Conservation (phyloP, 1,140 invertebrate genomes). For the Heliconius hermathena region DNA sequence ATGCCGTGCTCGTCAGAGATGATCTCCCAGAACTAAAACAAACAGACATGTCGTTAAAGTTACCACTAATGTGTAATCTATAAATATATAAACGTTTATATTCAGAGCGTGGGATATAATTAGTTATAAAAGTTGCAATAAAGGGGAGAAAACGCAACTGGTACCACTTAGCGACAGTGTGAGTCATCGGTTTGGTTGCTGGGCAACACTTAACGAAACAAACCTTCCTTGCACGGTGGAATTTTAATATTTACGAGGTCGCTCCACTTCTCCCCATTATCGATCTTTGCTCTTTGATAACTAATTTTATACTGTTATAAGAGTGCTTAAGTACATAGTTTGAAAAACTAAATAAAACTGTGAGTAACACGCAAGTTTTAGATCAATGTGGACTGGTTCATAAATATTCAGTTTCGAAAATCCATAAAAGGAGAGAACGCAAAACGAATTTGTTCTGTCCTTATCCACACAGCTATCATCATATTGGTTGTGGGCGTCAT, state of each 20-base stretch:
- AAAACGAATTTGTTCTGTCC: constrained; percentile 38
- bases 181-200: constrained; percentile 47
- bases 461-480: neutral
- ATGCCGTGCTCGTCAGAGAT: constrained; percentile 96
- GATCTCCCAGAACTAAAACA: constrained; percentile 94
- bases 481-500: constrained; percentile 36
- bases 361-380: neutral
- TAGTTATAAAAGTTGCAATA: constrained; percentile 12
- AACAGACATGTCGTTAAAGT: constrained; percentile 39
- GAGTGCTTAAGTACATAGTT: neutral
- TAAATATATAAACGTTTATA: constrained; percentile 42
- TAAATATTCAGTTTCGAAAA: constrained; percentile 12
- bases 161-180: constrained; percentile 38
- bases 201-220: constrained; percentile 50
- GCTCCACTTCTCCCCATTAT: constrained; percentile 40
- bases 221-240: constrained; percentile 32
- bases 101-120: constrained; percentile 6
- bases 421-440: constrained; percentile 53
- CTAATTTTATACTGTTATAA: neutral
- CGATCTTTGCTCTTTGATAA: constrained; percentile 34
- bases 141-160: constrained; percentile 22
- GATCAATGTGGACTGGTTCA: constrained; percentile 2
- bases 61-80: neutral
- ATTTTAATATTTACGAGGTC: constrained; percentile 52
- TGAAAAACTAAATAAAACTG: neutral